Evolutionary conservation across 2,797 vertebrate genomes (phyloP), one percentile per base, ranked within the genome.

Genomic region (Halcyon chelicuti): DNA sequence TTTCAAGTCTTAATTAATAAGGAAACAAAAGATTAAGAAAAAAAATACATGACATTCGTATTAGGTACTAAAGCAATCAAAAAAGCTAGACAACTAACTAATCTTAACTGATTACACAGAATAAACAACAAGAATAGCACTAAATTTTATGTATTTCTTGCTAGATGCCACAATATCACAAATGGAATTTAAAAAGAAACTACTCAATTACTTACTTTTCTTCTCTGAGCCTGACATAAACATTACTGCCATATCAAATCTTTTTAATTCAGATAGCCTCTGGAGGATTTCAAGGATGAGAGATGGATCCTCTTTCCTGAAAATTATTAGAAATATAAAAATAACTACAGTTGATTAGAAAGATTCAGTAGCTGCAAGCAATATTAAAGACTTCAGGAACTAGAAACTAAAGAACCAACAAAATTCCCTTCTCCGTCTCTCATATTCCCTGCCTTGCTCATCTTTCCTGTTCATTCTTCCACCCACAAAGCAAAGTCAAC

Each of bases 241-340:
- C 99, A 99, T 99, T 88, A 99, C 97, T 3, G 99, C 99, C 99
- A 99, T 99, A 98, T 99, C 98, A 96, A 99, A 99, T 84, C 99
- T 98, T 94, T 97, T 98, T 85, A 99, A 98, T 47, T 98, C 97
- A 29, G 99, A 98, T 6, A 99, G 98, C 49, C 97, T 99, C 77
- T 96, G 97, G 88, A 99, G 98, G 93, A 99, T 97, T 95, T 99
- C 98, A 97, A 99, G 95, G 12, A 98, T 98, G 62, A 98, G 91
- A 1, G 96, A 94, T 0, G 99, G 98, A 0, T 98, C 88, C 86
- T 99, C 99, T 54, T 98, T 98, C 97, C 99, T 99, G 29, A 85
- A 94, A 35, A 92, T 82, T 87, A 93, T 94, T 60, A 90, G n/a
- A 91, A 86, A 95, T 47, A 92, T 10, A 91, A 93, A 87, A 97